Percentiles rank a stretch among this genome's conserved stretches.
These are phyloP conservation scores for Vidua macroura DNA, from an alignment of 2,113 vertebrate species.

Conservation along the genomic window DNA sequence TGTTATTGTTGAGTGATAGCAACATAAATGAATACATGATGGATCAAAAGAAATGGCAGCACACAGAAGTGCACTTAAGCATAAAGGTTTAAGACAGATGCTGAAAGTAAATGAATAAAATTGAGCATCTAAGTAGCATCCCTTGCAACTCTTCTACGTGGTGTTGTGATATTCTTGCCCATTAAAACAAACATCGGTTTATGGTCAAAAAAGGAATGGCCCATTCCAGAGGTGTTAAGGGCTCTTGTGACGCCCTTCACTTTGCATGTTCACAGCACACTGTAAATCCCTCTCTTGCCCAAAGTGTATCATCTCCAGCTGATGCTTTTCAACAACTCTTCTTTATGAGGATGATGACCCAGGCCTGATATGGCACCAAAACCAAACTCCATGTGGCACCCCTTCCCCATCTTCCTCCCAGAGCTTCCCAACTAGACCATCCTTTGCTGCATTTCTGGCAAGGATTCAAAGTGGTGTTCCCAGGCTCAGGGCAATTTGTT, in stretches of 20 bases:
- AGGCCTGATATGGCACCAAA: not conserved
- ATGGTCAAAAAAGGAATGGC: not conserved
- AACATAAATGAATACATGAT: not conserved
- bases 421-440: not conserved
- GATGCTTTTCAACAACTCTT: not conserved
- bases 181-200: accelerated
- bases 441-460: not conserved
- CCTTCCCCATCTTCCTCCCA: not conserved
- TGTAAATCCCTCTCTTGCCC: not conserved
- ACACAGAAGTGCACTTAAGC: not conserved
- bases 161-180: not conserved
- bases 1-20: not conserved
- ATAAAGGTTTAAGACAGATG: not conserved
- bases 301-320: not conserved
- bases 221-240: not conserved
- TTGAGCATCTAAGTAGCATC: not conserved
- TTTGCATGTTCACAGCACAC: accelerated
- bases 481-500: not conserved
- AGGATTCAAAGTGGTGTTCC: no score
- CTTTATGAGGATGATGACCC: no score
- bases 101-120: not conserved
- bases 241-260: not conserved
- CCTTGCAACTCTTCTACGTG: not conserved
- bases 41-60: not conserved
- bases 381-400: accelerated